Base-by-base conservation (phyloP, 2,113 vertebrate species). In the Pachycephala philippinensis region DNA sequence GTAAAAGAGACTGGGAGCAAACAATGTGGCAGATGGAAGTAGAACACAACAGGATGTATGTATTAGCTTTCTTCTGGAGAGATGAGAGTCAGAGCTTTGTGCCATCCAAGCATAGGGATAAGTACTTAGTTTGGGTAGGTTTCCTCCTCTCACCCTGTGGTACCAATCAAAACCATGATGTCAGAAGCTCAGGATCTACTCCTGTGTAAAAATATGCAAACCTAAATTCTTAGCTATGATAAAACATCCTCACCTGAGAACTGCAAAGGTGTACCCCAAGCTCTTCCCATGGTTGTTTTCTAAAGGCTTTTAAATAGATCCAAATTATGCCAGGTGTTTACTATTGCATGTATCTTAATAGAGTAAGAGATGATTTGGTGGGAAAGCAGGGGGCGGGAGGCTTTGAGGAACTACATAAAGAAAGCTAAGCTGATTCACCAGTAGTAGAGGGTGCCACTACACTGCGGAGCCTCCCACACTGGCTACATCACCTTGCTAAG, bases 371-470 rank as follows among this genome's bases (percentile, higher is more conserved):
- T 65, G 30, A 72, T 65, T 63, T 68, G 52, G n/a, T 57, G 20
- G 79, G 54, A 91, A 90, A 72, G 65, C n/a, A 57, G 65, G 28
- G 35, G 45, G 45, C 85, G 82, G 75, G 35, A 95, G 40, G 31
- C 23, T 85, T 87, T 71, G 59, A 47, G 24, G 40, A 93, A 56
- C 86, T 64, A n/a, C 39, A 37, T 47, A 65, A 90, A 63, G 64
- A 42, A 90, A 90, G n/a, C 28, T 42, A 59, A 76, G 47, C 47
- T 87, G 81, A 95, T 84, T 96, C 81, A 93, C 47, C 81, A 84
- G 53, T 76, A 93, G 65, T 37, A 78, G 33, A 93, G 61, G 33
- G 24, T 89, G 74, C 45, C 74, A 59, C 93, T 84, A 71, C 16
- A 30, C 14, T 64, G 28, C 42, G 45, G 66, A 95, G 52, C 66